These are phyloP conservation scores for Phrixothrix hirtus DNA, from an alignment of 2,888 invertebrate genomes.

Conservation along the genomic window DNA sequence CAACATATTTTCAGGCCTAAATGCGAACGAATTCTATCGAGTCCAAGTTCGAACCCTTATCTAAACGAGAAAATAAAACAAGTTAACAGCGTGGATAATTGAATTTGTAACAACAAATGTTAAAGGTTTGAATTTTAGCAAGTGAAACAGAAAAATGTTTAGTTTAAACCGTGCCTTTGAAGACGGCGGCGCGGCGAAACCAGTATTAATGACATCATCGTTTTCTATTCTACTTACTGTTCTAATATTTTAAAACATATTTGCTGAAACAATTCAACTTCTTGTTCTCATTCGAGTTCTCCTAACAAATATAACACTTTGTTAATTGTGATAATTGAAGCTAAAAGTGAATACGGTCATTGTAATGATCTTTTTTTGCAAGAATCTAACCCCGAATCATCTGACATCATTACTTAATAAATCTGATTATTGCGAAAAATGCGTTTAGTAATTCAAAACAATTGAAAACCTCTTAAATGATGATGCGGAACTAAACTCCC, in stretches of 20 bases:
- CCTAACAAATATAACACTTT: conserved; percentile 8
- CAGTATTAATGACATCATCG: conserved; percentile 5
- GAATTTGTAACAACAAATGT: no score
- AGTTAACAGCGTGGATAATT: not conserved
- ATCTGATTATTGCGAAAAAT: no score
- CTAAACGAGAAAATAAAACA: not conserved
- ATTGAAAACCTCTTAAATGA: not conserved
- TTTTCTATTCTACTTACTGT: not conserved
- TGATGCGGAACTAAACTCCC: conserved; percentile 6
- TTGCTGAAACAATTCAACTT: not conserved
- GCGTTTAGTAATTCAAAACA: no score
- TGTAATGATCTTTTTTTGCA: no score
- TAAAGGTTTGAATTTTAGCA: no score
- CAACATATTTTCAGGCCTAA: conserved; percentile 27
- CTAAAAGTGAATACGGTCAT: conserved; percentile 12
- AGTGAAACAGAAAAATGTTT: no score
- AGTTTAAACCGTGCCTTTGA: no score
- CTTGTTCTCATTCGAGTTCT: conserved; percentile 8
- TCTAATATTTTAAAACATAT: conserved; percentile 4
- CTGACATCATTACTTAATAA: no score
- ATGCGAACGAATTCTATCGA: conserved; percentile 20
- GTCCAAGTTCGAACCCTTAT: conserved; percentile 27
- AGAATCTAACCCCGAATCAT: no score
- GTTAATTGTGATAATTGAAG: conserved; percentile 14
- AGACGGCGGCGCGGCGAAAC: not conserved